Conservation (phyloP, 2,797 vertebrate species). For the Dallia pectoralis region DNA sequence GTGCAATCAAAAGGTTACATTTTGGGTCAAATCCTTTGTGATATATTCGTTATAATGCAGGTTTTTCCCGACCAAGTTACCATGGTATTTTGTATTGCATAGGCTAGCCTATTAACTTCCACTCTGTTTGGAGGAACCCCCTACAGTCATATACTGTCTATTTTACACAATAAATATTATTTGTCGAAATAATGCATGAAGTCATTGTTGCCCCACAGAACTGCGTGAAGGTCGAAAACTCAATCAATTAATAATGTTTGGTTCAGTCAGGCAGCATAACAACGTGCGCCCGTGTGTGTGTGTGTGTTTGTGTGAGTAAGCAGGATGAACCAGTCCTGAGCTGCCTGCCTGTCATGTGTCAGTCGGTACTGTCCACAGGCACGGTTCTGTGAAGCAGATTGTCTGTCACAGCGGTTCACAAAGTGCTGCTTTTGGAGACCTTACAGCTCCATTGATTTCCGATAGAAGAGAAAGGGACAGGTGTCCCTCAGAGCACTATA, state of each 20-base stretch:
- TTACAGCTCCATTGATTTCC: constrained; percentile 50
- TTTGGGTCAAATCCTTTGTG: too few relatives aligned
- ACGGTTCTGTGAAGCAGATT: constrained; percentile 42
- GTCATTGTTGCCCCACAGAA: not conserved
- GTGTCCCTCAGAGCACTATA: constrained; percentile 52
- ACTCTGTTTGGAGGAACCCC: not conserved
- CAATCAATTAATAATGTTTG: not conserved
- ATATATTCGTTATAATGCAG: too few relatives aligned
- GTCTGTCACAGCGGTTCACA: constrained; percentile 31
- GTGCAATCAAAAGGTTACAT: too few relatives aligned
- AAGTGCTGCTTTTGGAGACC: constrained; percentile 34
- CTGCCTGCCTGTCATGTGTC: constrained; percentile 31
- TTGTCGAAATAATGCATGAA: not conserved
- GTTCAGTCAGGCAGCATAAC: not conserved
- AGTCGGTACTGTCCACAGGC: constrained; percentile 35
- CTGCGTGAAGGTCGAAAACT: not conserved
- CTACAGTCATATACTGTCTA: not conserved
- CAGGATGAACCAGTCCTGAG: constrained; percentile 37
- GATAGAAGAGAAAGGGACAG: constrained; percentile 5
- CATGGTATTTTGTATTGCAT: not conserved
- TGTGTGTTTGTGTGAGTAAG: not conserved
- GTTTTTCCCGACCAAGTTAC: too few relatives aligned
- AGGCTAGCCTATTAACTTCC: not conserved
- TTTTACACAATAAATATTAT: not conserved
- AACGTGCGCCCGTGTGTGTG: not conserved